Conservation (phyloP, 1,140 invertebrate genomes). For the Euura lappo region DNA sequence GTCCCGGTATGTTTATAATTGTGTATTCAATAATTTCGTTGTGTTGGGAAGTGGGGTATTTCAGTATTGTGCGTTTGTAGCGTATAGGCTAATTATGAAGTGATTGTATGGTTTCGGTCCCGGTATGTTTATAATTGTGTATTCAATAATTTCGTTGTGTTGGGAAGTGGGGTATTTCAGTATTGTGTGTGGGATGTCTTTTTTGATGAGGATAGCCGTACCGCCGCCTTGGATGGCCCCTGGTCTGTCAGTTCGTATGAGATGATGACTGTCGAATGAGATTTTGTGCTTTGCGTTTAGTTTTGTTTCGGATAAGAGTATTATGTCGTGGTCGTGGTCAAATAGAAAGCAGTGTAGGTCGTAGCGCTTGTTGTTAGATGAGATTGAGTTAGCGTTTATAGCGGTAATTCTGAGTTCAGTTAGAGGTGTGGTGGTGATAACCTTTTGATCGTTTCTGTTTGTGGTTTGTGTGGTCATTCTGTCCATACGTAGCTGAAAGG, state of each 20-base stretch:
- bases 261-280: constrained; percentile 9
- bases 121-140: background rate
- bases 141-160: background rate
- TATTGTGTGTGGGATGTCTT: background rate
- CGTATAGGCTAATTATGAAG: background rate
- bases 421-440: too few relatives aligned
- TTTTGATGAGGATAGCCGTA: constrained; percentile 14
- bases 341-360: constrained; percentile 11
- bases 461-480: background rate
- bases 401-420: constrained; percentile 5
- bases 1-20: background rate
- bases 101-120: background rate
- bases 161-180: background rate
- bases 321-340: constrained; percentile 15
- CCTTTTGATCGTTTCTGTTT: background rate
- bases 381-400: constrained; percentile 22
- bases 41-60: background rate
- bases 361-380: constrained; percentile 5
- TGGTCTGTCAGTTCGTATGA: constrained; percentile 17
- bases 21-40: background rate
- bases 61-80: background rate
- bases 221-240: constrained; percentile 9
- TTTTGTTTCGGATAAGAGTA: constrained; percentile 19
- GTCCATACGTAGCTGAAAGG: background rate
- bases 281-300: constrained; percentile 16